A percentile compares a stretch with the other conserved stretches of the same genome.
phyloP scores from a whole-genome alignment of 2,888 invertebrate species.

The Rhingia rostrata region DNA sequence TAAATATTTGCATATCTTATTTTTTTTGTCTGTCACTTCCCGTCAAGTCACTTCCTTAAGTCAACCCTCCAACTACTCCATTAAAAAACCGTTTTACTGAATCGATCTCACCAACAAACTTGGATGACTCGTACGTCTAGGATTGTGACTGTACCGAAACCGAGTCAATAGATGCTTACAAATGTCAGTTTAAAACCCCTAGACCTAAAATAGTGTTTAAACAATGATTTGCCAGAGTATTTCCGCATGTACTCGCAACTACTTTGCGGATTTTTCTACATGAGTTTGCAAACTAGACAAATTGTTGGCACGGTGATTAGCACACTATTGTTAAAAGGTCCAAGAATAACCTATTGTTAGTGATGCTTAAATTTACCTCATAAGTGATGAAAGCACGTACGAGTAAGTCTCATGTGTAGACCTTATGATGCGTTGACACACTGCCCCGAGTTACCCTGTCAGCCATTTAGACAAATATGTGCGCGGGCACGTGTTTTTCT shows the following conservation, averaged over 20 bases:
- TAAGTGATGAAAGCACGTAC: constrained; percentile 43
- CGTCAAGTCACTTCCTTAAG: no score
- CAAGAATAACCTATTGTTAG: constrained; percentile 37
- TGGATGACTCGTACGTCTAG: no score
- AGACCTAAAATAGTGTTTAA: constrained; percentile 11
- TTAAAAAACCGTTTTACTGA: no score
- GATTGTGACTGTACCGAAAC: not conserved
- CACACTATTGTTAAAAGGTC: constrained; percentile 60
- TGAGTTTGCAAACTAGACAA: constrained; percentile 58
- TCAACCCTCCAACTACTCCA: no score
- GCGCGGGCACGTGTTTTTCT: not conserved
- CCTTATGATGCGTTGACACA: constrained; percentile 52
- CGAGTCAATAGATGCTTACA: not conserved
- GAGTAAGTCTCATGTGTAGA: constrained; percentile 46
- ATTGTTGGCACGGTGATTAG: constrained; percentile 59
- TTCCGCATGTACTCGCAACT: constrained; percentile 43
- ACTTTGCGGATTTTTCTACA: constrained; percentile 18
- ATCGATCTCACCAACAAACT: no score
- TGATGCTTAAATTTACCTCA: constrained; percentile 12
- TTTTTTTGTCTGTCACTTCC: no score
- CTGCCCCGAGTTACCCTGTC: constrained; percentile 54
- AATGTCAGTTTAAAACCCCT: constrained; percentile 3
- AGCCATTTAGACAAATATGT: constrained; percentile 1
- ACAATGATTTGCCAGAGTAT: constrained; percentile 25
- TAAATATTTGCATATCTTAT: no score